Conservation (phyloP, 2,113 vertebrate genomes). For the Scomber colias region DNA sequence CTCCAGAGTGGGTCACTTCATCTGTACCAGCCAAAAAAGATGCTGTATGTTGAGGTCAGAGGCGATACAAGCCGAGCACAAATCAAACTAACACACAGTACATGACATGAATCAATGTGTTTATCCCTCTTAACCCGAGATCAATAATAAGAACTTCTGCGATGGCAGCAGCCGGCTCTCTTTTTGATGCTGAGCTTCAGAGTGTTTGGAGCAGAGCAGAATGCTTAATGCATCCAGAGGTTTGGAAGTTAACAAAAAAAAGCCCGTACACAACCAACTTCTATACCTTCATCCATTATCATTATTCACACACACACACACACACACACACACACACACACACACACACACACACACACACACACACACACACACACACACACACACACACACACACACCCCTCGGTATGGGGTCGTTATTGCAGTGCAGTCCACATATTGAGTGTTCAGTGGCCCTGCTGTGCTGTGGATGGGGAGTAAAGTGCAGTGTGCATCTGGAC, state of each 20-base stretch:
- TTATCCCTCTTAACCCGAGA: constrained; percentile 33
- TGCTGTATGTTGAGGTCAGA: background rate
- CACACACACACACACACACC: background rate
- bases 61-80: constrained; percentile 1
- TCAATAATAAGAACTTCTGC: constrained; percentile 21
- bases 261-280: background rate
- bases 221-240: constrained; percentile 21
- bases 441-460: constrained; percentile 50
- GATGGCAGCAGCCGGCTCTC: background rate
- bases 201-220: constrained; percentile 25
- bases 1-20: background rate
- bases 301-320: constrained; percentile 7
- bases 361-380: background rate
- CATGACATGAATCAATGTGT: constrained; percentile 32
- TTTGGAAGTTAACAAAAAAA: constrained; percentile 1
- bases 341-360: background rate
- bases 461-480: constrained; percentile 36
- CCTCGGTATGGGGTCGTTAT: constrained; percentile 44
- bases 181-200: constrained; percentile 15
- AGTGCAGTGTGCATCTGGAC: constrained; percentile 37
- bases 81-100: constrained; percentile 1
- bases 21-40: background rate
- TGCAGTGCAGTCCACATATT: constrained; percentile 42
- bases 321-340: background rate
- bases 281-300: constrained; percentile 2